Conservation (phyloP, 1,140 invertebrate species). For the Magallana gigas region DNA sequence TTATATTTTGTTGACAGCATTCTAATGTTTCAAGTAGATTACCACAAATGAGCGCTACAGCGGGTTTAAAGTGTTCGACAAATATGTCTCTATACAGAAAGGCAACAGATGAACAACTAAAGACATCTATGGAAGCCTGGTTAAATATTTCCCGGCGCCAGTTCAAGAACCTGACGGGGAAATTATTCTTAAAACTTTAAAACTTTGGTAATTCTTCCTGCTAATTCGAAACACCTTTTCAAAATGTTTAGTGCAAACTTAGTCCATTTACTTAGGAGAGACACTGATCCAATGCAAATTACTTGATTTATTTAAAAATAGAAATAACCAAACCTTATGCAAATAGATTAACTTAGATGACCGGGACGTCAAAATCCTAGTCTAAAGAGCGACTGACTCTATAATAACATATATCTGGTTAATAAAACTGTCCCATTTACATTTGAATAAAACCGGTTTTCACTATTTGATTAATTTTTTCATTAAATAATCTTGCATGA, state of each 20-base stretch:
- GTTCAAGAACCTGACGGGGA: neutral
- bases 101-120: constrained; percentile 21
- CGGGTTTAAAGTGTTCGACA: constrained; percentile 15
- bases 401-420: neutral
- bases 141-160: constrained; percentile 26
- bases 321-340: constrained; percentile 28
- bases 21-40: constrained; percentile 34
- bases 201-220: constrained; percentile 31
- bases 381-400: too few relatives aligned
- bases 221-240: constrained; percentile 32
- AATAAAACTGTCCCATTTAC: neutral
- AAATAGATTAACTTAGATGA: constrained; percentile 9
- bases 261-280: constrained; percentile 2
- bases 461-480: neutral
- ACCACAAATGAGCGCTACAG: constrained; percentile 24
- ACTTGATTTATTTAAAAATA: constrained; percentile 30
- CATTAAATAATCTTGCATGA: neutral
- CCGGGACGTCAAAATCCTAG: neutral
- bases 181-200: neutral
- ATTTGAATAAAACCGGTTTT: constrained; percentile 10
- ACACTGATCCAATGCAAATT: neutral
- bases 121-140: constrained; percentile 32
- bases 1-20: constrained; percentile 34
- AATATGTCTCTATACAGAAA: constrained; percentile 18
- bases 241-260: neutral